Percentiles rank a stretch among this genome's conserved stretches.
Evolutionary conservation across 2,888 invertebrate genomes (phyloP).

Genomic region (Elegia similella): DNA sequence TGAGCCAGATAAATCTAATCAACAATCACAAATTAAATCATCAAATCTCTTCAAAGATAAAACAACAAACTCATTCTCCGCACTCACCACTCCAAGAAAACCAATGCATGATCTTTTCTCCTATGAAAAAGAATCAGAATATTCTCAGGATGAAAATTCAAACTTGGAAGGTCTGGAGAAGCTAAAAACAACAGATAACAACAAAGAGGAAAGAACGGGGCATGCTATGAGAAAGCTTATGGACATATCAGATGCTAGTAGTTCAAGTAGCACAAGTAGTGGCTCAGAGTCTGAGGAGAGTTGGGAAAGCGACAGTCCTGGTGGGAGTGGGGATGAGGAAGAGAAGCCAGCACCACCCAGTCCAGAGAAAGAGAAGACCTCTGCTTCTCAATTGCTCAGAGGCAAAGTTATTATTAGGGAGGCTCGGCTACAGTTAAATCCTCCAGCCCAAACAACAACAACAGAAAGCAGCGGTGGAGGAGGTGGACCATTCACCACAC

Average conservation of each 20-base stretch:
- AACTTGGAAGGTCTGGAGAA: constrained; percentile 62
- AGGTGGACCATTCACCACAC: constrained; percentile 86
- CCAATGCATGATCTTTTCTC: constrained; percentile 62
- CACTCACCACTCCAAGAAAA: constrained; percentile 55
- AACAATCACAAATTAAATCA: constrained; percentile 45
- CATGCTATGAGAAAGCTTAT: constrained; percentile 74
- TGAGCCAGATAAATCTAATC: constrained; percentile 51
- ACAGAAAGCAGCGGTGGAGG: constrained; percentile 68
- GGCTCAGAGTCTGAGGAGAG: constrained; percentile 72
- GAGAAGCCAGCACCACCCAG: constrained; percentile 64
- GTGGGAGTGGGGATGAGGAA: constrained; percentile 64
- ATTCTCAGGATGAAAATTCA: constrained; percentile 65
- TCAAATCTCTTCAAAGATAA: constrained; percentile 72
- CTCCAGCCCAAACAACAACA: constrained; percentile 58
- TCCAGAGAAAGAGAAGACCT: constrained; percentile 69
- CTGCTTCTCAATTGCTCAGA: constrained; percentile 76
- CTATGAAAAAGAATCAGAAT: constrained; percentile 66
- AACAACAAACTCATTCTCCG: constrained; percentile 66
- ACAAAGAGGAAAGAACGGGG: constrained; percentile 67
- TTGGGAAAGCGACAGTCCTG: constrained; percentile 69
- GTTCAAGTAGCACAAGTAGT: constrained; percentile 69
- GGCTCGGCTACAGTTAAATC: constrained; percentile 84
- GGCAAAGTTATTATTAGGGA: constrained; percentile 87
- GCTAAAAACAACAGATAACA: constrained; percentile 50
- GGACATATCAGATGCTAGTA: constrained; percentile 77